Conservation (phyloP, 2,888 invertebrate species). For the Nowickia ferox region DNA sequence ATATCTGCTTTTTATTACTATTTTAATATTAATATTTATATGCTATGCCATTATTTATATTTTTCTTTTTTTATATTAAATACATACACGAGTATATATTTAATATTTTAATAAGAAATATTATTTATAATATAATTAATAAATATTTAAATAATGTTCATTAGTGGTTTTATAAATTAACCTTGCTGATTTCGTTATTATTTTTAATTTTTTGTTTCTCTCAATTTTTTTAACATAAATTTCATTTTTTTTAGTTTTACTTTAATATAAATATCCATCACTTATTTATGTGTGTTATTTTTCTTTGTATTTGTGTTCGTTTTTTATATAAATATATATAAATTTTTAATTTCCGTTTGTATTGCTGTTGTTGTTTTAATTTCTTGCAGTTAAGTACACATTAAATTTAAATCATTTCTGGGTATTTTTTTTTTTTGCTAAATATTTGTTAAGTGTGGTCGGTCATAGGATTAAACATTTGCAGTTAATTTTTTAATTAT, state of each 20-base stretch:
- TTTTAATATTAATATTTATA: conserved; percentile 32
- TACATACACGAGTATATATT: conserved; percentile 53
- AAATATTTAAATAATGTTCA: conserved; percentile 71
- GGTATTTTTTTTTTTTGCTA: conserved; percentile 25
- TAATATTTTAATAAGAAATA: conserved; percentile 54
- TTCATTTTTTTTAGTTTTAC: conserved; percentile 19
- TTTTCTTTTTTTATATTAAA: conserved; percentile 26
- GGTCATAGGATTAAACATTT: conserved; percentile 61
- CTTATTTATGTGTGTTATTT: conserved; percentile 12
- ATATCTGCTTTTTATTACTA: conserved; percentile 25
- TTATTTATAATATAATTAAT: conserved; percentile 67
- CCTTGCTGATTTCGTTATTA: conserved; percentile 48
- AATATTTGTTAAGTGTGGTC: conserved; percentile 51
- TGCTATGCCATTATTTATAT: conserved; percentile 37
- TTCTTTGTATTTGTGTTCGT: not conserved
- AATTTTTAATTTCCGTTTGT: conserved; percentile 42
- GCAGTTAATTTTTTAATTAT: conserved; percentile 49
- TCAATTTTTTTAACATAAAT: not conserved
- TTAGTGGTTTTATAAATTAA: conserved; percentile 71
- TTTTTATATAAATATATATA: conserved; percentile 20
- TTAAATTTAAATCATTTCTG: conserved; percentile 62
- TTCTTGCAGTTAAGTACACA: conserved; percentile 66
- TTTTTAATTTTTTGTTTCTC: not conserved
- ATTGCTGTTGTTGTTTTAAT: conserved; percentile 32
- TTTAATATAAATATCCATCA: conserved; percentile 14